A percentile compares a stretch with the other conserved stretches of the same genome.
Evolutionary conservation across 2,888 invertebrate genomes (phyloP).

Genomic region (Augochlorella aurata): DNA sequence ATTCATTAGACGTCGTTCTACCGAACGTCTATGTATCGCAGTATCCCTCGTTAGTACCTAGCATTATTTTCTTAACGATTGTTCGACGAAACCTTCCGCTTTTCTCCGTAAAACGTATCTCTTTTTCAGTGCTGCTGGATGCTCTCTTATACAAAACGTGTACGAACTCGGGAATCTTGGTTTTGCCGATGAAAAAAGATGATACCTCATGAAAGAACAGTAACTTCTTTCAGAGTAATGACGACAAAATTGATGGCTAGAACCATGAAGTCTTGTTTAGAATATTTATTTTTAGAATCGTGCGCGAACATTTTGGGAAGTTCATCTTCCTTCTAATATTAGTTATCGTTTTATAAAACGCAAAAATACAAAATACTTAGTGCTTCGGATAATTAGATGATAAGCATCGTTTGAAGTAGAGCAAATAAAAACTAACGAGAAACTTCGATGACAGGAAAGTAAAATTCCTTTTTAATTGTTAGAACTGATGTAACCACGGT

Average conservation of each 20-base stretch:
- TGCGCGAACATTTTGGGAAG: no score
- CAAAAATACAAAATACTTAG: no score
- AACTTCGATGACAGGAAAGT: no score
- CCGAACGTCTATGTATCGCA: conserved; percentile 2
- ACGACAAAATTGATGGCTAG: no score
- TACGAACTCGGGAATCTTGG: not conserved
- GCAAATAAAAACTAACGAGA: no score
- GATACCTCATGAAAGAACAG: not conserved
- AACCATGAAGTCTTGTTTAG: no score
- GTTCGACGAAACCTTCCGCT: conserved; percentile 27
- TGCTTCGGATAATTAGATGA: no score
- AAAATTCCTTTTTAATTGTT: no score
- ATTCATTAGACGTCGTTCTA: conserved; percentile 34
- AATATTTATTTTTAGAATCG: no score
- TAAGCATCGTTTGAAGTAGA: no score
- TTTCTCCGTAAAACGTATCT: not conserved
- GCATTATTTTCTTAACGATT: conserved; percentile 13
- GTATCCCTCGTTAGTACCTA: conserved; percentile 17
- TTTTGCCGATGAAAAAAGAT: not conserved
- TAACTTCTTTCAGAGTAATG: not conserved
- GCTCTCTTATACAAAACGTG: not conserved
- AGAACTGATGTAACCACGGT: not conserved
- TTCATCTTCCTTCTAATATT: no score
- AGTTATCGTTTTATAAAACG: no score
- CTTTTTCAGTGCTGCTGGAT: not conserved